Evolutionary conservation across 2,113 vertebrate species (phyloP).

Genomic region (Periophthalmodon schlosseri): DNA sequence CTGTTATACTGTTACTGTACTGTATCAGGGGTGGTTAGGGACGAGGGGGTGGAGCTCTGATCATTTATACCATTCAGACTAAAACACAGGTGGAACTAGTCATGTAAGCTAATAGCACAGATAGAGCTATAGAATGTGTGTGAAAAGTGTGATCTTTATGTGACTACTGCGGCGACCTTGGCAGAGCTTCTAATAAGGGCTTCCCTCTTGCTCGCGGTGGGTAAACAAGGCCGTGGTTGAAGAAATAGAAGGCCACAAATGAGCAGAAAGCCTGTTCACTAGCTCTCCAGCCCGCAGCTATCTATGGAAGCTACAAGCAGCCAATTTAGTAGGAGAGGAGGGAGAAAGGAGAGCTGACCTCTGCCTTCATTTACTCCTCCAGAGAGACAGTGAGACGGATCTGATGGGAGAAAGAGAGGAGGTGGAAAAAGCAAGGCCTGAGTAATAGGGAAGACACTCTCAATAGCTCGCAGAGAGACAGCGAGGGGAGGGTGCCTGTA

Average conservation of each 20-base stretch:
- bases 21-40: neutral
- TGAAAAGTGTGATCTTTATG: slow-evolving; percentile 42
- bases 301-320: slow-evolving; percentile 67
- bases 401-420: slow-evolving; percentile 56
- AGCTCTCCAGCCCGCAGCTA: slow-evolving; percentile 59
- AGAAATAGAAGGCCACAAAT: slow-evolving; percentile 72
- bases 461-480: slow-evolving; percentile 60
- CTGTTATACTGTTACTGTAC: neutral
- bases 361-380: slow-evolving; percentile 74
- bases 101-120: slow-evolving; percentile 6
- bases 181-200: slow-evolving; percentile 71
- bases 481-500: slow-evolving; percentile 43
- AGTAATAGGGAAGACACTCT: slow-evolving; percentile 72
- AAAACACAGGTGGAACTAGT: slow-evolving; percentile 69
- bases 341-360: slow-evolving; percentile 73
- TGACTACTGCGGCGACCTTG: slow-evolving; percentile 63
- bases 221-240: slow-evolving; percentile 69
- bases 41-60: slow-evolving; percentile 34
- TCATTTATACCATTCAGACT: slow-evolving; percentile 47
- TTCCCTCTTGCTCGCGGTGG: slow-evolving; percentile 65
- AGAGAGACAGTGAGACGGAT: slow-evolving; percentile 65
- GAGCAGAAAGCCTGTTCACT: slow-evolving; percentile 67
- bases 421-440: slow-evolving; percentile 65
- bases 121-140: slow-evolving; percentile 16
- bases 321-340: slow-evolving; percentile 78